Evolutionary conservation across 2,888 invertebrate genomes (phyloP).

Genomic region (Machimus rusticus): DNA sequence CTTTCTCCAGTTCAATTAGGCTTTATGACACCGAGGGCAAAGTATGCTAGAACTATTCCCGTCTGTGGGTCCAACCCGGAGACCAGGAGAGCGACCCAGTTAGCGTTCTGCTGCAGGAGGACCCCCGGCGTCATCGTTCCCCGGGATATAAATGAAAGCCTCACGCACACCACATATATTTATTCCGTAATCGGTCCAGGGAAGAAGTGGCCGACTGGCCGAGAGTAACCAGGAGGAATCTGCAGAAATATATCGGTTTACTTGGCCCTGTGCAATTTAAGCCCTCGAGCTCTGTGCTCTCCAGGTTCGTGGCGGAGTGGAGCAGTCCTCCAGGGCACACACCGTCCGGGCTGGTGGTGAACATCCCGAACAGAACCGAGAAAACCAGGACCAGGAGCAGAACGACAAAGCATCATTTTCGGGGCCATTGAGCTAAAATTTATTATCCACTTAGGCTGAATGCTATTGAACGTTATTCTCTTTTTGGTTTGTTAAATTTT

Average conservation of each 20-base stretch:
- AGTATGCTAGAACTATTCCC: background rate
- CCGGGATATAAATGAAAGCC: conserved; percentile 7
- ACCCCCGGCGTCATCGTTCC: background rate
- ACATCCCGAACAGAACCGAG: background rate
- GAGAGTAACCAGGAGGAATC: conserved; percentile 1
- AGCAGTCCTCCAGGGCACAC: background rate
- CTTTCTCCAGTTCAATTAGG: conserved; percentile 27
- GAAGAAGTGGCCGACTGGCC: background rate
- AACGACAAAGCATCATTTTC: conserved; percentile 47
- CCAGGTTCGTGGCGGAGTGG: background rate
- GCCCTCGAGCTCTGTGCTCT: background rate
- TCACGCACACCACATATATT: conserved; percentile 25
- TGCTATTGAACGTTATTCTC: conserved; percentile 39
- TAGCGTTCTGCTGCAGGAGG: background rate
- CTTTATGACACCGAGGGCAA: conserved; percentile 14
- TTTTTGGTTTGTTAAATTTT: conserved; percentile 41
- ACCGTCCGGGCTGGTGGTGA: background rate
- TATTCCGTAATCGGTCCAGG: background rate
- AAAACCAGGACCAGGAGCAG: background rate
- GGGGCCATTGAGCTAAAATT: conserved; percentile 48
- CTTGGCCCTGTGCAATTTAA: conserved; percentile 1
- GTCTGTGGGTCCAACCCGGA: background rate
- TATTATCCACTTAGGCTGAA: conserved; percentile 45
- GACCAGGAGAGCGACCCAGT: background rate
- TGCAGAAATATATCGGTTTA: conserved; percentile 21